These are phyloP conservation scores for Lepidocyrtinus sp. DNA, from an alignment of 2,888 invertebrate genomes.

Conservation along the genomic window DNA sequence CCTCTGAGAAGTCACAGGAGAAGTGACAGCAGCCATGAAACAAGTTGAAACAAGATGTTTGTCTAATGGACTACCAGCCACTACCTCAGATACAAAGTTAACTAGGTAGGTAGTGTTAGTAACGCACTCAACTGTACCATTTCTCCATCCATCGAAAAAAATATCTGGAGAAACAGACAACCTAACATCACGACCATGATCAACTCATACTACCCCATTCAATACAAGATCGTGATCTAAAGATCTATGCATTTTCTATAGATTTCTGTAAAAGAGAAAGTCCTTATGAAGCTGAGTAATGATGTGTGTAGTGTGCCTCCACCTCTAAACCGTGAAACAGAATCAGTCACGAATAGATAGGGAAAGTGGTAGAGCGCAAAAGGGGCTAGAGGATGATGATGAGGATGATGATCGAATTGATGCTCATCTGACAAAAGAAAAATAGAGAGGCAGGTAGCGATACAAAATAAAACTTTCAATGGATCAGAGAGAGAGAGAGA, in stretches of 20 bases:
- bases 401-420: not conserved
- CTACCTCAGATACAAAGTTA: not conserved
- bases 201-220: slow-evolving; percentile 1
- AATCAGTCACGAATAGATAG: not conserved
- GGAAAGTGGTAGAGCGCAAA: not conserved
- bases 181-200: slow-evolving; percentile 21
- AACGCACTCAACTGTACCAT: not conserved
- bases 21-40: slow-evolving; percentile 30
- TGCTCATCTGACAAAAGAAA: not conserved
- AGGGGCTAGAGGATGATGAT: not conserved
- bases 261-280: not conserved
- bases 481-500: no score
- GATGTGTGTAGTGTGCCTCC: not conserved
- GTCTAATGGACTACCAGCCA: slow-evolving; percentile 45
- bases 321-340: not conserved
- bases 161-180: slow-evolving; percentile 28
- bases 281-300: not conserved
- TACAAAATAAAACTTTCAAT: not conserved
- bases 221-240: not conserved
- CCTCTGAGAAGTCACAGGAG: slow-evolving; percentile 14
- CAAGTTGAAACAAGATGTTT: slow-evolving; percentile 48
- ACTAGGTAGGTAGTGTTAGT: not conserved
- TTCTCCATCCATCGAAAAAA: not conserved
- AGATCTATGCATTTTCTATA: not conserved
- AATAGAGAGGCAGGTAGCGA: not conserved